Percentiles rank a stretch among this genome's conserved stretches.
Evolutionary conservation across 1,140 invertebrate genomes (phyloP).

Genomic region (Aradophagus sp.): DNA sequence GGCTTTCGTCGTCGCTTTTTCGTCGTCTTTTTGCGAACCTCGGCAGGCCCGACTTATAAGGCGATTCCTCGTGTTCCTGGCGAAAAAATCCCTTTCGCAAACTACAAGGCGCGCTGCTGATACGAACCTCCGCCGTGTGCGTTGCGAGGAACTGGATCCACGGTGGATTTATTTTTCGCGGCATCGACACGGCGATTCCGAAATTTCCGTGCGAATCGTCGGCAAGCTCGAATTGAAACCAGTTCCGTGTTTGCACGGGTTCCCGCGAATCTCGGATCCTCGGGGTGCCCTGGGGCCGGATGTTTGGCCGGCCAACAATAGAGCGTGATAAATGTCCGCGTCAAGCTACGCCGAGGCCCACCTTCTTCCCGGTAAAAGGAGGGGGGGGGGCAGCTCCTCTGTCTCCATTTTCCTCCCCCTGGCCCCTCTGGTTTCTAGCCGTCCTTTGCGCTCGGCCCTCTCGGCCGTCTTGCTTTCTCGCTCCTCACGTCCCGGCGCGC

Average conservation of each 20-base stretch:
- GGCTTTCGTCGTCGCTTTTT: slow-evolving; percentile 45
- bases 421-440: no score
- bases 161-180: slow-evolving; percentile 42
- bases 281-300: slow-evolving; percentile 63
- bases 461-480: slow-evolving; percentile 22
- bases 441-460: no score
- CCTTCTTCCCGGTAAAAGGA: slow-evolving; percentile 59
- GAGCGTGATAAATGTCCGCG: slow-evolving; percentile 70
- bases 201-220: slow-evolving; percentile 2
- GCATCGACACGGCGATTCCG: slow-evolving; percentile 8
- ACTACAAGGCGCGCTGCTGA: slow-evolving; percentile 33
- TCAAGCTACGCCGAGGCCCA: slow-evolving; percentile 62
- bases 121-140: slow-evolving; percentile 25
- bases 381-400: no score
- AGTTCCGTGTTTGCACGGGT: slow-evolving; percentile 19
- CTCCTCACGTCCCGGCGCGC: slow-evolving; percentile 53
- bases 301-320: slow-evolving; percentile 69
- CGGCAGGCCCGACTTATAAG: slow-evolving; percentile 67
- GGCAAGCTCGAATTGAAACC: slow-evolving; percentile 31
- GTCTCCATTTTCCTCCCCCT: no score
- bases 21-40: slow-evolving; percentile 54
- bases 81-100: slow-evolving; percentile 65
- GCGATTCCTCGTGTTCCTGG: slow-evolving; percentile 68
- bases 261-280: slow-evolving; percentile 66
- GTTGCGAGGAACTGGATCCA: slow-evolving; percentile 46